These are phyloP conservation scores for Cryptus viduatorius DNA, from an alignment of 2,888 invertebrate species.

Conservation along the genomic window DNA sequence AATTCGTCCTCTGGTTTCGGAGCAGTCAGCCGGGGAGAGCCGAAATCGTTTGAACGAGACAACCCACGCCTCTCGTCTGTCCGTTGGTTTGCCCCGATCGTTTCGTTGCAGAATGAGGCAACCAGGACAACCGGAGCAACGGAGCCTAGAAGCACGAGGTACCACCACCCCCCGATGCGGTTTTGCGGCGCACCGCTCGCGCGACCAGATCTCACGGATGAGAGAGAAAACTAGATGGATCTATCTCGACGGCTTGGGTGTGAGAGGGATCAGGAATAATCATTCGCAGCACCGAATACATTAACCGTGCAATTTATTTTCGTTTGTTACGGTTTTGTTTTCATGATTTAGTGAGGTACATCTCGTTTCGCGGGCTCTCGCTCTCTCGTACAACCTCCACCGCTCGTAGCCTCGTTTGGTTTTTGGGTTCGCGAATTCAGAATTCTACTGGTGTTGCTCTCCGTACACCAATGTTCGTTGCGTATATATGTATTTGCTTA, in stretches of 20 bases:
- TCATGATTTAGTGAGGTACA: slow-evolving; percentile 77
- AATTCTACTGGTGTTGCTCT: not conserved
- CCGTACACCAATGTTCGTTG: not conserved
- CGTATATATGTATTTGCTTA: not conserved
- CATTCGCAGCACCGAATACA: slow-evolving; percentile 83
- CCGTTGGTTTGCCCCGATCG: slow-evolving; percentile 40
- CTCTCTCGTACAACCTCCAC: slow-evolving; percentile 29
- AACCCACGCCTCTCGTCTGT: slow-evolving; percentile 38
- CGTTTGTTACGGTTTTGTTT: slow-evolving; percentile 82
- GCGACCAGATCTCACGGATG: slow-evolving; percentile 40
- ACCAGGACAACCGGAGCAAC: slow-evolving; percentile 12
- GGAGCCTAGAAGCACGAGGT: slow-evolving; percentile 34
- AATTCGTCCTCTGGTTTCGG: slow-evolving; percentile 44
- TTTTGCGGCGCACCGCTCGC: slow-evolving; percentile 58
- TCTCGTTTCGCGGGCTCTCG: slow-evolving; percentile 44
- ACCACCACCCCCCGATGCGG: slow-evolving; percentile 50
- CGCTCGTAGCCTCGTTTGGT: slow-evolving; percentile 17
- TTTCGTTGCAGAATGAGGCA: slow-evolving; percentile 51
- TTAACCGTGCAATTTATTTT: slow-evolving; percentile 83
- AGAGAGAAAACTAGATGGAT: slow-evolving; percentile 39
- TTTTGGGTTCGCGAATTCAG: slow-evolving; percentile 16
- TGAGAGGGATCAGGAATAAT: slow-evolving; percentile 80
- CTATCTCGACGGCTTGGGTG: slow-evolving; percentile 45
- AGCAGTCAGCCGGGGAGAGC: slow-evolving; percentile 18
- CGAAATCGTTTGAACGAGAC: slow-evolving; percentile 44